Percentiles rank a stretch among this genome's conserved stretches.
phyloP scores from a whole-genome alignment of 2,113 vertebrate genomes.

The pig (Sus scrofa) region T2T-Sscrofa CM000820.6:19943501-19944000 shows the following conservation, averaged over 20 bases:
- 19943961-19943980: too few relatives aligned
- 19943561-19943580: constrained; percentile 32
- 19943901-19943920: too few relatives aligned
- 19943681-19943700: constrained; percentile 10
- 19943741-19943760: neutral
- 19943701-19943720: constrained; percentile 32
- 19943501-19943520: neutral
- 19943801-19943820: neutral
- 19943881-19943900: too few relatives aligned
- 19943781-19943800: constrained; percentile 10
- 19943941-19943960: too few relatives aligned
- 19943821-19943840: neutral
- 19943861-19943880: too few relatives aligned
- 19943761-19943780: constrained; percentile 18
- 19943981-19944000: too few relatives aligned
- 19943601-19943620: neutral
- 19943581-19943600: neutral
- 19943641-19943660: constrained; percentile 8
- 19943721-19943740: neutral
- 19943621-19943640: neutral
- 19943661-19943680: constrained; percentile 22
- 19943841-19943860: neutral
- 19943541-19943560: neutral
- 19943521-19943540: neutral
- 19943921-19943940: too few relatives aligned